These are phyloP conservation scores for Anthophora plumipes DNA, from an alignment of 2,888 invertebrate species.

Conservation along the genomic window DNA sequence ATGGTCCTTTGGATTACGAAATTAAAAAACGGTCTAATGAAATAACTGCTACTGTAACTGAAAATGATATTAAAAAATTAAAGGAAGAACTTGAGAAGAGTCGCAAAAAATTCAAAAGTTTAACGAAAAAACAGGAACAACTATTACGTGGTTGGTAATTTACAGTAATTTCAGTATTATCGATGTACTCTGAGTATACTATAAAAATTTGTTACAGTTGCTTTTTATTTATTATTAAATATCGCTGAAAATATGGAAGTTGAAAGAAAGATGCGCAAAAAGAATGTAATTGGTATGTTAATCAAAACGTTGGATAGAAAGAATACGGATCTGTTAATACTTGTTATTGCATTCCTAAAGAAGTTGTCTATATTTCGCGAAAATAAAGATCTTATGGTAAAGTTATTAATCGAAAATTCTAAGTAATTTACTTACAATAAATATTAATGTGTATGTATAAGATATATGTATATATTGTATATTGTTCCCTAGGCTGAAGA, in stretches of 20 bases:
- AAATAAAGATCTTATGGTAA: constrained; percentile 96
- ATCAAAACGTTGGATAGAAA: constrained; percentile 95
- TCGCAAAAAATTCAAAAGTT: constrained; percentile 90
- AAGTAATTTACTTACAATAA: background rate
- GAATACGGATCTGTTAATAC: constrained; percentile 94
- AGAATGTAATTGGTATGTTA: constrained; percentile 94
- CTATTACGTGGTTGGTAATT: constrained; percentile 88
- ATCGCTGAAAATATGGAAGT: constrained; percentile 97
- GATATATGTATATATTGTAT: background rate
- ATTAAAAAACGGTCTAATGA: constrained; percentile 78
- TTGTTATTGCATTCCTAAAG: constrained; percentile 97
- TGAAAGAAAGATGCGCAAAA: constrained; percentile 98
- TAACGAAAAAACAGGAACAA: constrained; percentile 97
- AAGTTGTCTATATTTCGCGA: constrained; percentile 97
- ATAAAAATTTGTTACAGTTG: constrained; percentile 86
- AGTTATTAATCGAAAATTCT: constrained; percentile 4
- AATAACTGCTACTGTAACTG: constrained; percentile 70
- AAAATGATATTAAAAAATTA: constrained; percentile 83
- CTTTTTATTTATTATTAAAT: constrained; percentile 96
- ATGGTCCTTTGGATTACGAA: constrained; percentile 81
- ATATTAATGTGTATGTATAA: constrained; percentile 12
- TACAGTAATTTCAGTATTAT: constrained; percentile 15
- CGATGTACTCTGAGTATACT: constrained; percentile 2
- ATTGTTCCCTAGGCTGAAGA: constrained; percentile 86
- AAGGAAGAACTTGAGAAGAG: constrained; percentile 92